phyloP scores from a whole-genome alignment of 2,797 vertebrate genomes.

The Jordanella pulchra region DNA sequence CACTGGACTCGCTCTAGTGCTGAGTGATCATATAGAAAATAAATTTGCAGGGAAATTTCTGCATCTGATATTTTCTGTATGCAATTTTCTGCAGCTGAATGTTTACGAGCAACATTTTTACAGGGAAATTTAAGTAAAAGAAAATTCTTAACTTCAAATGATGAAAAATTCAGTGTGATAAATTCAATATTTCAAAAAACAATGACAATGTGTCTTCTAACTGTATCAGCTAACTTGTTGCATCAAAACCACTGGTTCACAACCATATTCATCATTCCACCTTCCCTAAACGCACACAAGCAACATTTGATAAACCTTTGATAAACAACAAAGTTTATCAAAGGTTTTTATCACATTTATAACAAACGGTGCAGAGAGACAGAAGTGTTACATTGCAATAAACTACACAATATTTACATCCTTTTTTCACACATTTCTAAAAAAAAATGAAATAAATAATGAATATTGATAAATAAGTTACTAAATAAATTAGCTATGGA shows the following conservation, averaged over 20 bases:
- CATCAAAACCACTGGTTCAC: conserved; percentile 16
- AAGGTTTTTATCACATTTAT: conserved; percentile 1
- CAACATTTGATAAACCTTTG: neutral
- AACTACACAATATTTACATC: neutral
- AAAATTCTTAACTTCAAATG: too few species aligned
- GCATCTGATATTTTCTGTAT: too few species aligned
- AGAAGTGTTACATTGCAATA: neutral
- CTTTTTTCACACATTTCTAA: neutral
- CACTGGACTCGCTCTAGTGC: too few species aligned
- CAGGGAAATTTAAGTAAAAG: too few species aligned
- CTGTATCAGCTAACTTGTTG: conserved; percentile 29
- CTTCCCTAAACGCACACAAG: too few species aligned
- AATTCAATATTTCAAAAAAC: too few species aligned
- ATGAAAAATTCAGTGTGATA: too few species aligned
- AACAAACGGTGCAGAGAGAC: neutral
- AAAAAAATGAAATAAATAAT: neutral
- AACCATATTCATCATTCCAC: conserved; percentile 8
- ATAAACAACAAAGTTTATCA: conserved; percentile 16
- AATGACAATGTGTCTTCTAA: neutral
- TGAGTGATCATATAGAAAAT: too few species aligned
- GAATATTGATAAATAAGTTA: too few species aligned
- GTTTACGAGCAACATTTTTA: too few species aligned
- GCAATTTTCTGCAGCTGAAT: too few species aligned
- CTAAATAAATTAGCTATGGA: neutral
- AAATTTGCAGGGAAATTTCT: too few species aligned